phyloP scores from a whole-genome alignment of 2,797 vertebrate genomes.

The Acrossocheilus fasciatus region DNA sequence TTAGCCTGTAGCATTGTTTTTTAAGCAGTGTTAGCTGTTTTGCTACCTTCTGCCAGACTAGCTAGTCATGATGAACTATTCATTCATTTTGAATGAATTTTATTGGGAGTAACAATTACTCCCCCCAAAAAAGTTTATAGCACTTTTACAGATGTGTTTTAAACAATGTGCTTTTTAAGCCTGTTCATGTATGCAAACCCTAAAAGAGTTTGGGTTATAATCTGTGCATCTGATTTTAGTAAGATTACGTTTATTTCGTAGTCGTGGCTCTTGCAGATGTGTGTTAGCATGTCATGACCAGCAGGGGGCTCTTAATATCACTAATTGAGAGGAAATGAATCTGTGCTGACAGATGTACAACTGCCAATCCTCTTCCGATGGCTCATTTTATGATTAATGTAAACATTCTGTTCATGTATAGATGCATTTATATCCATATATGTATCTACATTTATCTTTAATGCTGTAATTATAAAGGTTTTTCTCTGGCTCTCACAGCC shows the following conservation, averaged over 20 bases:
- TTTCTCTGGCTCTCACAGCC: background rate
- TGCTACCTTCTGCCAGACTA: background rate
- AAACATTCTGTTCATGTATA: constrained; percentile 15
- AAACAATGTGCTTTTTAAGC: background rate
- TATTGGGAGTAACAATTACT: background rate
- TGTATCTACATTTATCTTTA: background rate
- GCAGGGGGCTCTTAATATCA: constrained; percentile 43
- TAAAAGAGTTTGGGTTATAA: background rate
- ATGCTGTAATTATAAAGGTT: background rate
- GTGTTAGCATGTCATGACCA: constrained; percentile 23
- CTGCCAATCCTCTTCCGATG: constrained; percentile 13
- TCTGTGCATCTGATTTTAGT: background rate
- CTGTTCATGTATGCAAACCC: background rate
- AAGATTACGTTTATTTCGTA: background rate
- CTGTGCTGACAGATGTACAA: constrained; percentile 30
- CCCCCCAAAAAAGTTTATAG: background rate
- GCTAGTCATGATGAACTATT: background rate
- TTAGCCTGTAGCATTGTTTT: background rate
- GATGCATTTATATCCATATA: background rate
- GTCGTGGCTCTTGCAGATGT: background rate
- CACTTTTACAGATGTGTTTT: background rate
- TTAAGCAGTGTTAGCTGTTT: background rate
- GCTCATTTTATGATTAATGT: constrained; percentile 5
- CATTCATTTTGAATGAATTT: background rate
- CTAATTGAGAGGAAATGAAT: background rate